Evolutionary conservation across 53 echinoderm and acorn worm species (phyloP), one percentile per base, ranked within the genome.

Genomic region (Antedon mediterranea): DNA sequence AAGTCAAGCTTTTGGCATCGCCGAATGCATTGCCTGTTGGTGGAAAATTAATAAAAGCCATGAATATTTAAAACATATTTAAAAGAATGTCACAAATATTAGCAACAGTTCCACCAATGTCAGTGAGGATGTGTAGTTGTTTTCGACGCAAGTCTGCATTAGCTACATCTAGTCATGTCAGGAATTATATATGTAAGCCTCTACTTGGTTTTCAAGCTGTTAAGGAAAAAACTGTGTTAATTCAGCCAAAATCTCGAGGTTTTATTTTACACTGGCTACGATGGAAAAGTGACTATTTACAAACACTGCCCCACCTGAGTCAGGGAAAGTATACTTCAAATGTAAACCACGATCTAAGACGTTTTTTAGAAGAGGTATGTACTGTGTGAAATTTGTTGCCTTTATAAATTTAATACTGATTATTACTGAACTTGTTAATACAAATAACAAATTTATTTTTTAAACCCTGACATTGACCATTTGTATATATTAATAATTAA

Each of bases 331-430:
- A 73, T 33, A 77, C 79, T 15, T 81, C 84, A 26, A 83, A 83
- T 29, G 79, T 89, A 31, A 91, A 89, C 78, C 97, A 88, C 0
- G 97, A 97, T 82, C 84, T 97, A 27, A 81, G 87, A 33, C 83
- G 90, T 32, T 97, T 97, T 77, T 84, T 97, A 30, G 92, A 92
- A 81, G 92, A 97, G 97, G 97, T 97, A 78, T 86, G 88, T 74
- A 13, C 41, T 41, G 41, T 41, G 13, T 41, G 41, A 41, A 13
- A 41, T 41, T 41, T 41, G 13, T 7, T 41, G 41, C 41, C 41
- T 41, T 41, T 7, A 5, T 41, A 13, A 7, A 5, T 13, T 41
- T 41, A 7, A 5, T 41, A 13, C 41, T 41, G 5, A 13, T 41
- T 5, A 7, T 41, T 5, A 7, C 13, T 5, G 41, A 41, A 5